Evolutionary conservation across 1,140 invertebrate species (phyloP).

Genomic region (Nymphalis io): DNA sequence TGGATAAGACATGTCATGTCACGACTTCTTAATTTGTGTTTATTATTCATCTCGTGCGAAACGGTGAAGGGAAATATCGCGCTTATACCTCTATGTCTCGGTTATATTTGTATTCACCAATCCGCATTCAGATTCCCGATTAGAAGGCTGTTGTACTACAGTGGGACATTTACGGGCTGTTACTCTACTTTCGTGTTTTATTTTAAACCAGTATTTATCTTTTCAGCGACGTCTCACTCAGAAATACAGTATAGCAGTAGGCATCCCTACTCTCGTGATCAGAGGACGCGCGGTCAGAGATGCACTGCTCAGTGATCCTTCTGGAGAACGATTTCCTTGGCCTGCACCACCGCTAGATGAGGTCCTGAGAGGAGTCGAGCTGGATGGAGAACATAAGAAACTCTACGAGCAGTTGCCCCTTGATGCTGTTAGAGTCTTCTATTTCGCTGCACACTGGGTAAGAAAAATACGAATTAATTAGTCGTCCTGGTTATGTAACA

Average conservation of each 20-base stretch:
- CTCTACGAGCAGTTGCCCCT: slow-evolving; percentile 81
- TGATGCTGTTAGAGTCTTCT: slow-evolving; percentile 86
- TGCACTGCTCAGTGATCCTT: slow-evolving; percentile 84
- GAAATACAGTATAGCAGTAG: slow-evolving; percentile 87
- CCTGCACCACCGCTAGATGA: slow-evolving; percentile 82
- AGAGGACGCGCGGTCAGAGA: slow-evolving; percentile 87
- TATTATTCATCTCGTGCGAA: too few species aligned
- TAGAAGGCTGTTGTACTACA: too few species aligned
- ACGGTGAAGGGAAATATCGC: too few species aligned
- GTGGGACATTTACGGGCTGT: too few species aligned
- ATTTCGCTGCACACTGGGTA: slow-evolving; percentile 93
- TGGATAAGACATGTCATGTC: too few species aligned
- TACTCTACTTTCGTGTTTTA: too few species aligned
- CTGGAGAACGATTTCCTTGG: slow-evolving; percentile 87
- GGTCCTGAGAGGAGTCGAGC: slow-evolving; percentile 82
- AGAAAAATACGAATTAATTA: slow-evolving; percentile 39
- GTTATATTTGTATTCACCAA: too few species aligned
- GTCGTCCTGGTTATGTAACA: background rate
- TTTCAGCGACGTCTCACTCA: slow-evolving; percentile 86
- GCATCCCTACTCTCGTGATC: slow-evolving; percentile 88
- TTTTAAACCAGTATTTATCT: slow-evolving; percentile 26
- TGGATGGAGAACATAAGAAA: slow-evolving; percentile 80
- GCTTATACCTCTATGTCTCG: too few species aligned
- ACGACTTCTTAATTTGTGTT: too few species aligned
- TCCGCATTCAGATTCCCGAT: too few species aligned